Percentiles rank a stretch among this genome's conserved stretches.
phyloP scores from a whole-genome alignment of 1,140 invertebrate species.

The Zaprionus ghesquierei region DNA sequence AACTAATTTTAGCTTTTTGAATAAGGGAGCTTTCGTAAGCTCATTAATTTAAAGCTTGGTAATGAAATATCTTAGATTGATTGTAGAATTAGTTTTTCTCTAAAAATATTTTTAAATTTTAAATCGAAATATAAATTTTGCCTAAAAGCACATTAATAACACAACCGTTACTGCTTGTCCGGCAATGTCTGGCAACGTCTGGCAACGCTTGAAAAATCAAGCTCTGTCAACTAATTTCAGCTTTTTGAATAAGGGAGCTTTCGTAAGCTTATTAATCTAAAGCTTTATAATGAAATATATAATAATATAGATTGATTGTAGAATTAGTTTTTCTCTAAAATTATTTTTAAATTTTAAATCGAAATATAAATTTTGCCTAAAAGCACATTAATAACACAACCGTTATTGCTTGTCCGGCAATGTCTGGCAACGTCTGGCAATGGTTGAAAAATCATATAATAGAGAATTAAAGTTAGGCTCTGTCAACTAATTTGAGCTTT shows the following conservation, averaged over 20 bases:
- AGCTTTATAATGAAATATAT: no score
- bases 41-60: no score
- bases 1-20: neutral
- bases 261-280: neutral
- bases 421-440: conserved; percentile 5
- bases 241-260: neutral
- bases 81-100: no score
- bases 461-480: neutral
- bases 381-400: conserved; percentile 22
- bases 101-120: no score
- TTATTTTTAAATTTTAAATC: no score
- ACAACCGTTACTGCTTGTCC: neutral
- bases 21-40: neutral
- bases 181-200: conserved; percentile 5
- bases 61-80: no score
- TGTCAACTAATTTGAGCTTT: neutral
- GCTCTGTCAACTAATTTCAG: neutral
- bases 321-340: no score
- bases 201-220: neutral
- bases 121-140: no score
- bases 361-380: no score
- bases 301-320: no score
- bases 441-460: neutral
- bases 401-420: neutral
- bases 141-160: conserved; percentile 28